Evolutionary conservation across 2,888 invertebrate genomes (phyloP).

Genomic region (Eumacrocentrus americanus): DNA sequence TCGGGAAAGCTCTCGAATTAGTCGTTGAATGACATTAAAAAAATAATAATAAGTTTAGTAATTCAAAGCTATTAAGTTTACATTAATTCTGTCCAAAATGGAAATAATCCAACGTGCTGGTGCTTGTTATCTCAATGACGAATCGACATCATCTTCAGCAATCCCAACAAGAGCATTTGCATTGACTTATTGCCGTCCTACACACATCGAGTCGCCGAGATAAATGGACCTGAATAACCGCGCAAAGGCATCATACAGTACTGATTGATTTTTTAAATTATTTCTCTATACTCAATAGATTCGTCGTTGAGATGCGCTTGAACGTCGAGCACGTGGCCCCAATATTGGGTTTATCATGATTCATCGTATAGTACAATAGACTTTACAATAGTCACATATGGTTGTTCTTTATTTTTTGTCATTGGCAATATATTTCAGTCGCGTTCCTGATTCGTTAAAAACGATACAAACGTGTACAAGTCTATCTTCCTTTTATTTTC

Average conservation of each 20-base stretch:
- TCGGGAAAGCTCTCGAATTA: constrained; percentile 27
- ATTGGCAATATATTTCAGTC: constrained; percentile 14
- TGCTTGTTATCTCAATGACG: neutral
- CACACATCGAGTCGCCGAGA: constrained; percentile 51
- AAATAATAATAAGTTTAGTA: neutral
- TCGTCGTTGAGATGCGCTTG: constrained; percentile 18
- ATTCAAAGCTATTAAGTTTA: constrained; percentile 29
- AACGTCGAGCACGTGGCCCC: constrained; percentile 12
- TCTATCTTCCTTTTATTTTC: constrained; percentile 5
- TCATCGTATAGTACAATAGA: constrained; percentile 29
- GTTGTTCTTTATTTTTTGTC: constrained; percentile 24
- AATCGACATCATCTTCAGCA: neutral
- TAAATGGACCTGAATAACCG: constrained; percentile 4
- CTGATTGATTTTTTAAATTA: neutral
- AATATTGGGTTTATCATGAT: constrained; percentile 27
- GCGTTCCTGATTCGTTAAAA: constrained; percentile 33
- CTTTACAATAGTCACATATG: constrained; percentile 20
- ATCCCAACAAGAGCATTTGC: constrained; percentile 23
- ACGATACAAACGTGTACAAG: constrained; percentile 27
- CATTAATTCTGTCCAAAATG: constrained; percentile 17
- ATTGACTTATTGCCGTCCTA: constrained; percentile 53
- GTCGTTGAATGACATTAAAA: neutral
- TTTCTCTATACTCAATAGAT: constrained; percentile 20
- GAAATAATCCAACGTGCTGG: neutral
- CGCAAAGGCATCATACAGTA: constrained; percentile 12